Percentiles rank a stretch among this genome's conserved stretches.
Conservation (phyloP, 30 jellyfish, hydroid and myxozoan genomes). For the Chironex yamaguchii region DNA sequence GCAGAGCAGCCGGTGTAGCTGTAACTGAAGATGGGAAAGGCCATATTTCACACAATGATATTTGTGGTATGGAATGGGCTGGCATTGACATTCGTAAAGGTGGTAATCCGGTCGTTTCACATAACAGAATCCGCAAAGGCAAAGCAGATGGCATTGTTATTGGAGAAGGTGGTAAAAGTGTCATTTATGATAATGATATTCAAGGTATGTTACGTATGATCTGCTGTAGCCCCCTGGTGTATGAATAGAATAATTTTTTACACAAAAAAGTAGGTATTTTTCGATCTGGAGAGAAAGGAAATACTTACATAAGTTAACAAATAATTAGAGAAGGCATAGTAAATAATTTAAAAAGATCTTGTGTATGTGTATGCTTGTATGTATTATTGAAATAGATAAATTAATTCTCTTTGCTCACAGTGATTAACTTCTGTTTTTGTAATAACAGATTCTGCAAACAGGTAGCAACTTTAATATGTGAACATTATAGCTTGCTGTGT, state of each 20-base stretch:
- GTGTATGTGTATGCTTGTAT: too few relatives aligned
- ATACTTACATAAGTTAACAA: too few relatives aligned
- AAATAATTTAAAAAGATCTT: too few relatives aligned
- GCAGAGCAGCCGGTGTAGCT: conserved; percentile 92
- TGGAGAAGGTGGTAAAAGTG: conserved; percentile 88
- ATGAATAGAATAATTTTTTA: neutral
- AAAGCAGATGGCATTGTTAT: conserved; percentile 90
- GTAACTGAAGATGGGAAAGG: conserved; percentile 92
- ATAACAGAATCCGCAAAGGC: conserved; percentile 80
- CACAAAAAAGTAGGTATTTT: neutral
- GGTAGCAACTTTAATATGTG: too few relatives aligned
- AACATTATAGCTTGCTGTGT: too few relatives aligned
- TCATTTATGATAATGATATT: conserved; percentile 78
- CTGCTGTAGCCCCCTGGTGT: neutral
- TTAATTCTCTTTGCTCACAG: too few relatives aligned
- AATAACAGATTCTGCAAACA: too few relatives aligned
- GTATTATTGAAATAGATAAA: too few relatives aligned
- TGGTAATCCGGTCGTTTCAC: conserved; percentile 90
- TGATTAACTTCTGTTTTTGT: too few relatives aligned
- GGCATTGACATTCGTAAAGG: conserved; percentile 97
- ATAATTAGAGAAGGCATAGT: too few relatives aligned
- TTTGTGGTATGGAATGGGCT: conserved; percentile 93
- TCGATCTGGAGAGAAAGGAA: too few relatives aligned
- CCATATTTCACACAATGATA: conserved; percentile 79
- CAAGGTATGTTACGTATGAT: conserved; percentile 74